A percentile compares a stretch with the other conserved stretches of the same genome.
These are phyloP conservation scores for Lithophane leautieri DNA, from an alignment of 2,888 invertebrate species.

Conservation along the genomic window DNA sequence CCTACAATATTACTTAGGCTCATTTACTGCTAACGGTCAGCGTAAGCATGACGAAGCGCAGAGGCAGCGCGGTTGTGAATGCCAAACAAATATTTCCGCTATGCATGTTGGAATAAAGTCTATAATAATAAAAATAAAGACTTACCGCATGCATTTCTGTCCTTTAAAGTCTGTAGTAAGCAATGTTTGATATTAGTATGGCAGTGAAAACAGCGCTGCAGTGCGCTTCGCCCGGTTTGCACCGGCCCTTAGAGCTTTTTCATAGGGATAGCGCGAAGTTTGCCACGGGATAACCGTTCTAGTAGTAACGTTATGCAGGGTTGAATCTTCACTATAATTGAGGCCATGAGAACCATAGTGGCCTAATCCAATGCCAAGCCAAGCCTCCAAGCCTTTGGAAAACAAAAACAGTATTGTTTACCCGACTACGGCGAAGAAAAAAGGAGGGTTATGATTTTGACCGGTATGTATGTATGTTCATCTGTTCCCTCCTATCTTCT, in stretches of 20 bases:
- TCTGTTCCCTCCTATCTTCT: too few species aligned
- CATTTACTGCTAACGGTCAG: not conserved
- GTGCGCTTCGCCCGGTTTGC: not conserved
- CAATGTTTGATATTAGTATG: not conserved
- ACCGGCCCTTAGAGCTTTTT: not conserved
- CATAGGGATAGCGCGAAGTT: not conserved
- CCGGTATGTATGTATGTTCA: too few species aligned
- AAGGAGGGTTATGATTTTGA: too few species aligned
- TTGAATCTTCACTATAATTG: not conserved
- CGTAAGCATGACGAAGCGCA: not conserved
- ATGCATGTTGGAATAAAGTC: not conserved
- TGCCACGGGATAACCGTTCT: not conserved
- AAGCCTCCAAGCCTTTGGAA: too few species aligned
- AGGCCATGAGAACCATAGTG: too few species aligned
- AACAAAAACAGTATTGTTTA: too few species aligned
- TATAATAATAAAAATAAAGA: not conserved
- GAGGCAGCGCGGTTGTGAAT: not conserved
- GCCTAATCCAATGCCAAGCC: too few species aligned
- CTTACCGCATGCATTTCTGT: too few species aligned
- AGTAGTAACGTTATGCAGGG: not conserved
- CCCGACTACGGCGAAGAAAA: too few species aligned
- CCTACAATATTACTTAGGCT: constrained; percentile 27
- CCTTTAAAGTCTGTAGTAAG: too few species aligned
- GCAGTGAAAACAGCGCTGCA: not conserved
- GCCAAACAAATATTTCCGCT: not conserved